Percentiles rank a stretch among this genome's conserved stretches.
phyloP scores from a whole-genome alignment of 2,888 invertebrate genomes.

The Lithophane semibrunnea region DNA sequence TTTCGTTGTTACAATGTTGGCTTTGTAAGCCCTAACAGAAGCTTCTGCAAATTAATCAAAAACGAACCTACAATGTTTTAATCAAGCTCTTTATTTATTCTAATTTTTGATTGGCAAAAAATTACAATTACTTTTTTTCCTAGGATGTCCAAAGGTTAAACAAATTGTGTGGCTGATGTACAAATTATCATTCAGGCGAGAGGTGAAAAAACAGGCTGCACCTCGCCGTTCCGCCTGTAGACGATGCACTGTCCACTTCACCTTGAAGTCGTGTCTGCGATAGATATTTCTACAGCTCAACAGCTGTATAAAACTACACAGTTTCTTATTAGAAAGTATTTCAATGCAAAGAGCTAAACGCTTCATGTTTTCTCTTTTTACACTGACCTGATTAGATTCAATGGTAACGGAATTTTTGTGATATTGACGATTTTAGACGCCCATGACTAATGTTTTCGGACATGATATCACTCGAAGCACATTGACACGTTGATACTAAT shows the following conservation, averaged over 20 bases:
- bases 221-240: slow-evolving; percentile 21
- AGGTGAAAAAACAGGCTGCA: slow-evolving; percentile 19
- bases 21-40: slow-evolving; percentile 27
- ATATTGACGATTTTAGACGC: slow-evolving; percentile 22
- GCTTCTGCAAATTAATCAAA: slow-evolving; percentile 29
- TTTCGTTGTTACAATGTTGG: slow-evolving; percentile 27
- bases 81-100: slow-evolving; percentile 10
- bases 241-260: slow-evolving; percentile 17
- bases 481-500: not conserved
- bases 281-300: slow-evolving; percentile 14
- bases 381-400: slow-evolving; percentile 46
- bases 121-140: slow-evolving; percentile 1
- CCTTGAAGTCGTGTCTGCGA: slow-evolving; percentile 46
- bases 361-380: slow-evolving; percentile 36
- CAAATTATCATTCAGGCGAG: slow-evolving; percentile 24
- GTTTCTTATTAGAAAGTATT: slow-evolving; percentile 62
- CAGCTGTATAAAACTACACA: slow-evolving; percentile 14
- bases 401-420: slow-evolving; percentile 13
- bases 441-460: slow-evolving; percentile 11
- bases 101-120: slow-evolving; percentile 10
- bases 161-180: slow-evolving; percentile 5
- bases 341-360: slow-evolving; percentile 34
- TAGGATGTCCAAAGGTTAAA: slow-evolving; percentile 28
- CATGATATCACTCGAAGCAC: slow-evolving; percentile 23
- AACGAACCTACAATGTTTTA: not conserved